Evolutionary conservation across 2,113 vertebrate species (phyloP).

Genomic region (Centropus bengalensis): DNA sequence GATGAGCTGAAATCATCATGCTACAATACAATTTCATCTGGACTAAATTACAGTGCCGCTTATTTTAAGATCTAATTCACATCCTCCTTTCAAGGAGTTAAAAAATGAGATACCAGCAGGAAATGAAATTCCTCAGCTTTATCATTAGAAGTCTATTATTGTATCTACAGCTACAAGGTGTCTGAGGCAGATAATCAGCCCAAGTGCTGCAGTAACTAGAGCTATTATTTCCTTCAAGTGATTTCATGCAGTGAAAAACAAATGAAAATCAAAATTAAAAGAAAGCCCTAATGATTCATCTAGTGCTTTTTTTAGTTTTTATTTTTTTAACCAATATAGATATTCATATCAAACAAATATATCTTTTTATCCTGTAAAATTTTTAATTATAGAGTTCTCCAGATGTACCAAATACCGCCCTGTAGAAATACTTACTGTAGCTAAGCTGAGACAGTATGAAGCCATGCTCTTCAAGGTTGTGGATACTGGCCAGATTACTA

Average conservation of each 20-base stretch:
- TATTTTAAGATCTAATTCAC: background rate
- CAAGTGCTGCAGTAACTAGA: background rate
- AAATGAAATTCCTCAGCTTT: background rate
- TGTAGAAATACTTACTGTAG: constrained; percentile 80
- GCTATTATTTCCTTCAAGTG: background rate
- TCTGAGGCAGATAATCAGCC: background rate
- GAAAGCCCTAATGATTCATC: background rate
- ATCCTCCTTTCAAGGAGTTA: background rate
- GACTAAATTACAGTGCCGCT: background rate
- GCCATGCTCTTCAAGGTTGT: constrained; percentile 87
- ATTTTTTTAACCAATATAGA: background rate
- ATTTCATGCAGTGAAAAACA: background rate
- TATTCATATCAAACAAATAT: background rate
- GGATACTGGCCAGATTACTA: constrained; percentile 85
- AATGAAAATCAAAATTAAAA: background rate
- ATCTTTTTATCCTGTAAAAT: background rate
- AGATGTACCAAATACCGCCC: background rate
- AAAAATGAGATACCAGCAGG: background rate
- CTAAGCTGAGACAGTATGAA: constrained; percentile 88
- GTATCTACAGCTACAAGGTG: background rate
- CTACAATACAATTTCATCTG: background rate
- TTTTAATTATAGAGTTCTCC: background rate
- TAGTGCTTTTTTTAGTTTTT: background rate
- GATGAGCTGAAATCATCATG: background rate
- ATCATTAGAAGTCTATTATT: background rate